phyloP scores from a whole-genome alignment of 2,113 vertebrate species.

The Sisor rabdophorus region DNA sequence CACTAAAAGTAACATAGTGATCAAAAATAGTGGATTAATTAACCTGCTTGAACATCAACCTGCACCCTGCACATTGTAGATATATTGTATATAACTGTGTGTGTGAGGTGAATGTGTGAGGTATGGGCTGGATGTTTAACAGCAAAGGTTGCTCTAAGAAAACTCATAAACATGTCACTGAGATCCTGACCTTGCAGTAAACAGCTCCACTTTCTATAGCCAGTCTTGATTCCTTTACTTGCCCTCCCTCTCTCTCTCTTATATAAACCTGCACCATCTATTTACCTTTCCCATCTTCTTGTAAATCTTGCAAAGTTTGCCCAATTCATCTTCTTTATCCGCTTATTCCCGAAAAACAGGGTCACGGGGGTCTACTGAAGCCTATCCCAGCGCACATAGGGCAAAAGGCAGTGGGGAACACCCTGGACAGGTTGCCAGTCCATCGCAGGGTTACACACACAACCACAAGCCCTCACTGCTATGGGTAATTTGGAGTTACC shows the following conservation, averaged over 20 bases:
- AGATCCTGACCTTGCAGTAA: slow-evolving; percentile 75
- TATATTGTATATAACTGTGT: slow-evolving; percentile 19
- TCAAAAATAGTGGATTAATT: neutral
- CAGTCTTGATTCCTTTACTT: slow-evolving; percentile 39
- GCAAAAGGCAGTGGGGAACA: too few species aligned
- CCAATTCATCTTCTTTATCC: too few species aligned
- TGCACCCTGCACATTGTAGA: too few species aligned
- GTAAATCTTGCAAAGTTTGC: too few species aligned
- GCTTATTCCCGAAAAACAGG: too few species aligned
- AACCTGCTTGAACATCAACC: neutral
- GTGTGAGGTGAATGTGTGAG: slow-evolving; percentile 32
- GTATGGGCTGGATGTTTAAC: slow-evolving; percentile 54
- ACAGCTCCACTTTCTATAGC: slow-evolving; percentile 67
- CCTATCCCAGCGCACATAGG: too few species aligned
- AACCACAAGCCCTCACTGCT: too few species aligned
- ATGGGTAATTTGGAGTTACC: too few species aligned
- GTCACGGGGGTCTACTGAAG: too few species aligned
- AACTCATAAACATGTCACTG: slow-evolving; percentile 66
- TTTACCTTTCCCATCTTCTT: neutral
- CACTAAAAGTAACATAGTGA: neutral
- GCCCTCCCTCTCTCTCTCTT: neutral
- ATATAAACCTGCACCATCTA: neutral
- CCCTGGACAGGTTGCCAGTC: too few species aligned
- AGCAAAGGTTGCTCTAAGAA: slow-evolving; percentile 67
- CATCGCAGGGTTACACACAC: too few species aligned